Conservation (phyloP, 2,888 invertebrate species). For the Mesorhabditis belari region DNA sequence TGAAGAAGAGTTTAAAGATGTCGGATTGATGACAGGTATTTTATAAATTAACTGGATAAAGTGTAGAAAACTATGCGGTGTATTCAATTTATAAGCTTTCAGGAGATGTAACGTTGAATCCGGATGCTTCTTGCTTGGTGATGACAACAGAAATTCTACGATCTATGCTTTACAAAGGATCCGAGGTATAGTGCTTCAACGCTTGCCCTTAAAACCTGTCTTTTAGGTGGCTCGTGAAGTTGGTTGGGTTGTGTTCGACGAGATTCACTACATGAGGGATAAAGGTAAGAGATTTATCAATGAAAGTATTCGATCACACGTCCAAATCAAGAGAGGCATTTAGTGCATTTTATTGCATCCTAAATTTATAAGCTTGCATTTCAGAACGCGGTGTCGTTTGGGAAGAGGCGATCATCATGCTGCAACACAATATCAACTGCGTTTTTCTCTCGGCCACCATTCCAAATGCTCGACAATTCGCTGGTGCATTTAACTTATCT, state of each 20-base stretch:
- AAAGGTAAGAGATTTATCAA: slow-evolving; percentile 60
- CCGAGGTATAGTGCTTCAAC: slow-evolving; percentile 70
- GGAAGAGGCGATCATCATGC: slow-evolving; percentile 94
- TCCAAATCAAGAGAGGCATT: not conserved
- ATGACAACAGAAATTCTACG: slow-evolving; percentile 99
- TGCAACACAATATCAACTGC: slow-evolving; percentile 94
- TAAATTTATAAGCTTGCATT: too few relatives aligned
- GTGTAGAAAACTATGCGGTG: slow-evolving; percentile 63
- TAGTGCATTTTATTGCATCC: not conserved
- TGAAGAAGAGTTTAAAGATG: slow-evolving; percentile 74
- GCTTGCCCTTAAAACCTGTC: slow-evolving; percentile 56
- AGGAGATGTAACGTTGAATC: slow-evolving; percentile 95
- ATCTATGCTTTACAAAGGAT: slow-evolving; percentile 95
- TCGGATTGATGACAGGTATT: slow-evolving; percentile 81
- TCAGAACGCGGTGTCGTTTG: slow-evolving; percentile 93
- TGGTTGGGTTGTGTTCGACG: slow-evolving; percentile 98
- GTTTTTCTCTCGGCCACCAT: slow-evolving; percentile 98
- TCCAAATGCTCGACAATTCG: slow-evolving; percentile 87
- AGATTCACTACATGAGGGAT: slow-evolving; percentile 99
- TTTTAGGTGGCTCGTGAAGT: slow-evolving; percentile 99
- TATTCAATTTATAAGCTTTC: slow-evolving; percentile 64
- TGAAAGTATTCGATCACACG: not conserved
- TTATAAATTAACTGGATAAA: not conserved
- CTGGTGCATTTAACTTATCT: slow-evolving; percentile 52
- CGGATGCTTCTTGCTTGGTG: slow-evolving; percentile 90